phyloP scores from a whole-genome alignment of 2,113 vertebrate species.

The Ceyx melanurus region DNA sequence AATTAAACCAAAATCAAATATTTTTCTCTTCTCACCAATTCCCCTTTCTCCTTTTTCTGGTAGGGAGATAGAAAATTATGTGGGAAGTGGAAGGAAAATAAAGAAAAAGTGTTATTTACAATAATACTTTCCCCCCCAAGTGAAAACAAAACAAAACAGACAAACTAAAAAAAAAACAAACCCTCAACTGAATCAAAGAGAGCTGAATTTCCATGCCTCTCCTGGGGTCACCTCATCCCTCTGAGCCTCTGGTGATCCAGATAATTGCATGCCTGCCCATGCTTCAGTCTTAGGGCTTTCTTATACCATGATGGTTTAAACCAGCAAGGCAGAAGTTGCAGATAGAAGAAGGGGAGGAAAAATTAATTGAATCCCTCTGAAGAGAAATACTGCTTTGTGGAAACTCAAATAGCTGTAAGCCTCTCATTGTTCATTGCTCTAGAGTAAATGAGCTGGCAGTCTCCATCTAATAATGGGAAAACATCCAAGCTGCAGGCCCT shows the following conservation, averaged over 20 bases:
- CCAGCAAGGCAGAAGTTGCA: rapidly evolving
- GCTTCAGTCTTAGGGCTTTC: neutral
- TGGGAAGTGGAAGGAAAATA: neutral
- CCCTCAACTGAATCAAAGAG: neutral
- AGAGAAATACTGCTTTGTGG: neutral
- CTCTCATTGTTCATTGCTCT: neutral
- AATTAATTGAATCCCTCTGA: neutral
- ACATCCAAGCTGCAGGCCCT: neutral
- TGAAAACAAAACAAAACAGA: neutral
- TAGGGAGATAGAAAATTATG: neutral
- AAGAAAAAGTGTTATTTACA: neutral
- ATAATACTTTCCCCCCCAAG: neutral
- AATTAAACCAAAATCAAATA: neutral
- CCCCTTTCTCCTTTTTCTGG: neutral
- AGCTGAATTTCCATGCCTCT: neutral
- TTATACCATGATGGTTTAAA: neutral
- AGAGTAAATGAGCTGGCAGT: neutral
- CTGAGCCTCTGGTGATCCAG: neutral
- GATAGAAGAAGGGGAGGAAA: neutral
- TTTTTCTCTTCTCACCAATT: neutral
- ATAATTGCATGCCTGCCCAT: neutral
- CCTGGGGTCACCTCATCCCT: neutral
- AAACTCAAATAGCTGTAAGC: neutral
- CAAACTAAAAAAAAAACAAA: neutral
- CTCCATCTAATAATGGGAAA: neutral